phyloP scores from a whole-genome alignment of 2,113 vertebrate species.

The Campylorhamphus procurvoides region DNA sequence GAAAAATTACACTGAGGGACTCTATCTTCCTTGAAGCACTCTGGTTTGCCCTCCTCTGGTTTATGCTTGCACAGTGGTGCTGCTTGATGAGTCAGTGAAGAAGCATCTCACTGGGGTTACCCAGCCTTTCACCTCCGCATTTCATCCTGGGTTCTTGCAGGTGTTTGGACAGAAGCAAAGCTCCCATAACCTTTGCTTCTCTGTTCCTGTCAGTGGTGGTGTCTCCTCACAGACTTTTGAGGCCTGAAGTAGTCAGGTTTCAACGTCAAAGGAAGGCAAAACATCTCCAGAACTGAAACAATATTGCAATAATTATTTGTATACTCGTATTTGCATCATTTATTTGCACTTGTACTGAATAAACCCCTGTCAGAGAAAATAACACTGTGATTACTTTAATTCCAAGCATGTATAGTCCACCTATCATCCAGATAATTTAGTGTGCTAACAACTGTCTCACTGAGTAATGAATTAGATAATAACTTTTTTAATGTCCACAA shows the following conservation, averaged over 20 bases:
- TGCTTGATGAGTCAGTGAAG: neutral
- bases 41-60: neutral
- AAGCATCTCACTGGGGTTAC: neutral
- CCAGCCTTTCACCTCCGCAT: neutral
- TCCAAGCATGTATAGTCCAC: neutral
- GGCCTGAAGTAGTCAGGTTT: neutral
- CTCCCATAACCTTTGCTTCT: neutral
- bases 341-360: neutral
- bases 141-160: neutral
- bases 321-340: neutral
- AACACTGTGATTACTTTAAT: neutral
- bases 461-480: constrained; percentile 29
- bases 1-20: neutral
- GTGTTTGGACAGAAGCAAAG: neutral
- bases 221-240: neutral
- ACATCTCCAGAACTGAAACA: neutral
- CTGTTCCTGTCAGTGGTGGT: neutral
- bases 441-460: constrained; percentile 11
- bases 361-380: neutral
- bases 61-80: neutral
- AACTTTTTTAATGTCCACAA: neutral
- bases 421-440: constrained; percentile 24
- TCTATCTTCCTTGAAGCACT: neutral
- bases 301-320: neutral
- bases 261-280: neutral